phyloP scores from a whole-genome alignment of 1,140 invertebrate species.

The Nilaparvata lugens region DNA sequence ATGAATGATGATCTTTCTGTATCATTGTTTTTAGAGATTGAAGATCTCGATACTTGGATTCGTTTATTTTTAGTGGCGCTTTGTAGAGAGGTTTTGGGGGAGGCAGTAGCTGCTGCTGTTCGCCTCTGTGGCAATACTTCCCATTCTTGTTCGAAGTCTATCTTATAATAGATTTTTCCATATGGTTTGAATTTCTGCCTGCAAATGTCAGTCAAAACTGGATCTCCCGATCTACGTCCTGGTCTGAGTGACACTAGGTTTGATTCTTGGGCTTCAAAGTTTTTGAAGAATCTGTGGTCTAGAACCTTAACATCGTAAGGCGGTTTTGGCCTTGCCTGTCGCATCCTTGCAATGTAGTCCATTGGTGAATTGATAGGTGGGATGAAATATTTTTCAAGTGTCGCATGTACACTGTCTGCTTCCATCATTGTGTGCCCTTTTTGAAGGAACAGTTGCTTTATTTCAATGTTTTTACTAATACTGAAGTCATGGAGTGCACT shows the following conservation, averaged over 20 bases:
- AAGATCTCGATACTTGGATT: slow-evolving; percentile 7
- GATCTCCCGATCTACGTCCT: slow-evolving; percentile 8
- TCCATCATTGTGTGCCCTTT: slow-evolving; percentile 33
- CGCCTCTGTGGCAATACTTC: no score
- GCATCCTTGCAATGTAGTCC: slow-evolving; percentile 17
- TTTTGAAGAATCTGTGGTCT: slow-evolving; percentile 12
- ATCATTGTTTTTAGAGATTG: slow-evolving; percentile 6
- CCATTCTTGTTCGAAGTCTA: no score
- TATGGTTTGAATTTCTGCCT: not conserved
- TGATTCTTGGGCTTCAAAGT: slow-evolving; percentile 13
- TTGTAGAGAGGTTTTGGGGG: no score
- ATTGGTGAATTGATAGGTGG: slow-evolving; percentile 14
- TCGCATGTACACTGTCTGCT: slow-evolving; percentile 19
- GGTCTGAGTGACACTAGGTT: slow-evolving; percentile 10
- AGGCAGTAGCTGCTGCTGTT: no score
- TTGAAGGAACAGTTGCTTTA: slow-evolving; percentile 16
- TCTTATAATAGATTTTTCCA: not conserved
- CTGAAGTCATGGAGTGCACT: slow-evolving; percentile 38
- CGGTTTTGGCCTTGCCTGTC: slow-evolving; percentile 14
- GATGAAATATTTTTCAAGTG: slow-evolving; percentile 14
- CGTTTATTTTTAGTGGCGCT: not conserved
- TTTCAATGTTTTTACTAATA: slow-evolving; percentile 5
- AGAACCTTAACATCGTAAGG: slow-evolving; percentile 14
- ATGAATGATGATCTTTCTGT: slow-evolving; percentile 12
- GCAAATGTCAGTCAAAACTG: slow-evolving; percentile 6